Percentiles rank a stretch among this genome's conserved stretches.
Conservation (phyloP, 2,797 vertebrate genomes). For the Gorsachius magnificus region DNA sequence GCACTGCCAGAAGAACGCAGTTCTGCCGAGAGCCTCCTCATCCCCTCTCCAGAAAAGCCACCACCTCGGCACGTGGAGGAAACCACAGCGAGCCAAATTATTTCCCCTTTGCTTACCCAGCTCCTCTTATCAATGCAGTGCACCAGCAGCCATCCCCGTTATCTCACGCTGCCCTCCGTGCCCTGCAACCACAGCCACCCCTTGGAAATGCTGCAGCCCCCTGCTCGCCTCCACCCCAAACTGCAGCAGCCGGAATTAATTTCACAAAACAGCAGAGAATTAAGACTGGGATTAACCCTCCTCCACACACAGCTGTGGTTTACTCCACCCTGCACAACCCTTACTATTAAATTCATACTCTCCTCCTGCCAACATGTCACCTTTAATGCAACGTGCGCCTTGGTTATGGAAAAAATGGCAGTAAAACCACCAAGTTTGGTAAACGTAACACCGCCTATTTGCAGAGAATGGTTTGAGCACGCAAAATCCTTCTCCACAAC, state of each 20-base stretch:
- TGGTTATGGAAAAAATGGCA: neutral
- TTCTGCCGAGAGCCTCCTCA: neutral
- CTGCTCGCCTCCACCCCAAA: neutral
- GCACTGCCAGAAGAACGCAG: neutral
- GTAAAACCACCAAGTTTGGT: neutral
- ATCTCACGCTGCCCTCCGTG: neutral
- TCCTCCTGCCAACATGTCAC: neutral
- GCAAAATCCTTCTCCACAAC: neutral
- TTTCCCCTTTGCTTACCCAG: neutral
- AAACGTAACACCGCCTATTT: neutral
- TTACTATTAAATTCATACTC: neutral
- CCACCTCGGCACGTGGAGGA: accelerated
- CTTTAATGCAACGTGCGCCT: accelerated
- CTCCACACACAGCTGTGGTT: neutral
- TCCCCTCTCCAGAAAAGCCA: neutral
- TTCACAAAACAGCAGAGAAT: neutral
- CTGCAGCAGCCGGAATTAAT: neutral
- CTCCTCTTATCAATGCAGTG: neutral
- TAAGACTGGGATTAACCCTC: neutral
- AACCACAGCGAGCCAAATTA: neutral
- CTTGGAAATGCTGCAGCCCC: neutral
- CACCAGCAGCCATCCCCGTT: accelerated
- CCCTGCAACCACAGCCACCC: accelerated
- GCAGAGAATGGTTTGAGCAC: neutral
- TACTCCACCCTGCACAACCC: neutral